Percentiles rank a stretch among this genome's conserved stretches.
Evolutionary conservation across 2,113 vertebrate species (phyloP).

Genomic region (Vulpes ferrilata): DNA sequence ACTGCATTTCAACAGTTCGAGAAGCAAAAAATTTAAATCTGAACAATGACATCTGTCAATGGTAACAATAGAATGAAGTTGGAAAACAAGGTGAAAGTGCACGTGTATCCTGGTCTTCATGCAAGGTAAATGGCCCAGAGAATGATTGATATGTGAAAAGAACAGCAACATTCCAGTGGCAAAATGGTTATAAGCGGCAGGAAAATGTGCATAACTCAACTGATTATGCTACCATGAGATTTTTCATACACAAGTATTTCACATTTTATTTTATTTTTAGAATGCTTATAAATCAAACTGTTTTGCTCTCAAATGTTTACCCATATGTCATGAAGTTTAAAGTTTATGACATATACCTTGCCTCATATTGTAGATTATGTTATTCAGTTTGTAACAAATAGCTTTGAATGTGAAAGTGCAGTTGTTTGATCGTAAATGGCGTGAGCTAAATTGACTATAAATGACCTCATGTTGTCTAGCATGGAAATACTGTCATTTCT

Average conservation of each 20-base stretch:
- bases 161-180: not conserved
- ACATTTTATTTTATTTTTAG: constrained; percentile 26
- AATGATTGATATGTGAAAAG: not conserved
- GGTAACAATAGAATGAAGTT: not conserved
- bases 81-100: not conserved
- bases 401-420: constrained; percentile 42
- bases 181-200: not conserved
- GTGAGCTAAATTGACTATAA: not conserved
- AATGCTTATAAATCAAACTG: not conserved
- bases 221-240: not conserved
- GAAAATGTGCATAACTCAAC: not conserved
- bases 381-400: constrained; percentile 23
- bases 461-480: not conserved
- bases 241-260: not conserved
- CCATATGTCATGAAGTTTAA: not conserved
- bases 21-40: constrained; percentile 35
- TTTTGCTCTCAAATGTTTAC: constrained; percentile 40
- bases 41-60: constrained; percentile 33
- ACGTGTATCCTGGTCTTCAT: not conserved
- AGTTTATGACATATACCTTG: not conserved
- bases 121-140: rapidly evolving
- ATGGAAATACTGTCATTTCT: constrained; percentile 33
- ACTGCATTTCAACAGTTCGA: not conserved
- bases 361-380: not conserved
- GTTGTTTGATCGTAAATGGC: not conserved